phyloP scores from a whole-genome alignment of 1,140 invertebrate species.

The Camponotus floridanus region DNA sequence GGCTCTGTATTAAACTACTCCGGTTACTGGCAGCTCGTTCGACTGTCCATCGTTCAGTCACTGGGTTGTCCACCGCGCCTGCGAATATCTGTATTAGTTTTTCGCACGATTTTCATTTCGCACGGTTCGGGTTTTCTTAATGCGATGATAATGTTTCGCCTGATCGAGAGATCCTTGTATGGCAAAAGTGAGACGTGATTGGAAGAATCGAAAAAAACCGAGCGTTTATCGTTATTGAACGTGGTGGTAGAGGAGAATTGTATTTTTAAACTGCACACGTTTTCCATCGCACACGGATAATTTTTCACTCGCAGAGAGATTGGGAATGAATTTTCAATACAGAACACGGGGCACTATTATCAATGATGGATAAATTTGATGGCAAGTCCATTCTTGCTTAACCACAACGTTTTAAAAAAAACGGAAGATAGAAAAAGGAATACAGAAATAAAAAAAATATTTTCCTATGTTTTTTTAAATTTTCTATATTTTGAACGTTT shows the following conservation, averaged over 20 bases:
- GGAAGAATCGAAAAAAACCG: background rate
- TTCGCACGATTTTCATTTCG: conserved; percentile 8
- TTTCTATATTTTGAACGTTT: background rate
- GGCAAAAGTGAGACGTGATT: conserved; percentile 12
- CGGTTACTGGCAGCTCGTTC: conserved; percentile 76
- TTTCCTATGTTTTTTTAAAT: background rate
- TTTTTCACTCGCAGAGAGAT: conserved; percentile 19
- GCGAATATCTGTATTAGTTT: conserved; percentile 28
- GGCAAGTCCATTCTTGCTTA: background rate
- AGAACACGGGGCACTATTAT: background rate
- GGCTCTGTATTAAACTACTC: conserved; percentile 79
- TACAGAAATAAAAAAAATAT: background rate
- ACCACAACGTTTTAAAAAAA: background rate
- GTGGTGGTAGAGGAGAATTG: too few species aligned
- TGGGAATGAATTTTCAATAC: conserved; percentile 12
- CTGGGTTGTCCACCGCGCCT: conserved; percentile 49
- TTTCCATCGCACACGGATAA: background rate
- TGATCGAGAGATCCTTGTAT: conserved; percentile 19
- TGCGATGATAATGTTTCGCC: conserved; percentile 29
- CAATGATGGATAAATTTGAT: conserved; percentile 30
- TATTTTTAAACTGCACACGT: background rate
- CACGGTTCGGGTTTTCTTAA: background rate
- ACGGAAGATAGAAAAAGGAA: too few species aligned
- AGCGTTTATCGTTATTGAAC: background rate
- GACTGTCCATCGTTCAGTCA: conserved; percentile 71